Conservation (phyloP, 1,140 invertebrate genomes). For the Drosophila pruinosa region DNA sequence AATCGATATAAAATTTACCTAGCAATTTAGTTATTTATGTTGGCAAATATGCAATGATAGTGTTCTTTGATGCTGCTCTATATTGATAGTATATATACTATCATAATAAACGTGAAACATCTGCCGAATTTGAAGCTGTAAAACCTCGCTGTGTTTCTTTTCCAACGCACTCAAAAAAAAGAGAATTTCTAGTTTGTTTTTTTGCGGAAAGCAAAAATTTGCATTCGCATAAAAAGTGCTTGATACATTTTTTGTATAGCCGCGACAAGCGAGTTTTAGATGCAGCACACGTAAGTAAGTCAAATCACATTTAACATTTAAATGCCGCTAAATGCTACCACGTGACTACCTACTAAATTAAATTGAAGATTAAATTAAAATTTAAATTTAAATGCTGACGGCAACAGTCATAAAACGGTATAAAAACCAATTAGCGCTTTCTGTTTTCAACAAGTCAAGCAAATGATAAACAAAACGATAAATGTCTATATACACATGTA, state of each 20-base stretch:
- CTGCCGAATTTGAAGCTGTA: neutral
- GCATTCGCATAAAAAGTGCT: conserved; percentile 2
- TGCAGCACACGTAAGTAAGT: conserved; percentile 44
- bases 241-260: conserved; percentile 7
- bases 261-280: conserved; percentile 31
- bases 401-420: conserved; percentile 42
- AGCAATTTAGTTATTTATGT: too few species aligned
- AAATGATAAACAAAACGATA: neutral
- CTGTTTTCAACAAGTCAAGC: neutral
- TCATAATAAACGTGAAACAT: too few species aligned
- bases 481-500: conserved; percentile 16
- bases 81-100: neutral
- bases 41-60: too few species aligned
- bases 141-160: too few species aligned
- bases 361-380: conserved; percentile 26
- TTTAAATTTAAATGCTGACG: conserved; percentile 33
- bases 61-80: too few species aligned
- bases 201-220: neutral
- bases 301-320: conserved; percentile 42
- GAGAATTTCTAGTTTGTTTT: neutral
- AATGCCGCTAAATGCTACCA: conserved; percentile 52
- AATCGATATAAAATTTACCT: too few species aligned
- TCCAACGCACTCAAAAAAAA: neutral
- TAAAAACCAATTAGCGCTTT: conserved; percentile 56
- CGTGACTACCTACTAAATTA: conserved; percentile 53